Evolutionary conservation across 2,113 vertebrate species (phyloP).

Genomic region (Nycticebus coucang): DNA sequence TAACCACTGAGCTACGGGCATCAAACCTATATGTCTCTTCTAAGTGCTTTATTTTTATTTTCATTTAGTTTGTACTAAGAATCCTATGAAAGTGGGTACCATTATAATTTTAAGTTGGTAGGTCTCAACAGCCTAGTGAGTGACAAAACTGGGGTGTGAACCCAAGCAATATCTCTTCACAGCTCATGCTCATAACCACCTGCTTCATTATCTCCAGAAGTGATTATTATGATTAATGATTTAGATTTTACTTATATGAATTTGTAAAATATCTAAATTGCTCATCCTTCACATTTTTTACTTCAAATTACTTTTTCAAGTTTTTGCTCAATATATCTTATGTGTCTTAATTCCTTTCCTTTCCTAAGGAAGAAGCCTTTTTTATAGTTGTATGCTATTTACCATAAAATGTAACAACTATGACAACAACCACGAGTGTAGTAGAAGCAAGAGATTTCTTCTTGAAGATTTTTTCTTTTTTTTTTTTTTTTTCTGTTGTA

Average conservation of each 20-base stretch:
- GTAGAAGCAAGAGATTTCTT: not conserved
- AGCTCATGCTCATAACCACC: not conserved
- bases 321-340: conserved; percentile 2
- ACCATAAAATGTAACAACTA: not conserved
- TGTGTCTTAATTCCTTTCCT: not conserved
- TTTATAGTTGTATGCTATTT: not conserved
- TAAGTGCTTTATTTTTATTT: conserved; percentile 5
- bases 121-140: not conserved
- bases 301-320: not conserved
- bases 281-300: conserved; percentile 27
- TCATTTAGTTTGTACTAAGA: conserved; percentile 13
- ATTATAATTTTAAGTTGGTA: conserved; percentile 10
- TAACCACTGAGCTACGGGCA: no score
- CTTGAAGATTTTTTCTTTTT: no score
- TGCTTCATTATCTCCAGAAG: not conserved
- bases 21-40: no score
- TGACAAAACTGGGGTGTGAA: conserved; percentile 37
- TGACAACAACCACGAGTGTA: not conserved
- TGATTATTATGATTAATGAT: not conserved
- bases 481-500: no score
- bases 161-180: not conserved
- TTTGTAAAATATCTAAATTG: conserved; percentile 19
- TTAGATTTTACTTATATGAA: conserved; percentile 28
- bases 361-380: conserved; percentile 39
- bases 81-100: not conserved